phyloP scores from a whole-genome alignment of 2,113 vertebrate genomes.

The Neopipo cinnamomea region DNA sequence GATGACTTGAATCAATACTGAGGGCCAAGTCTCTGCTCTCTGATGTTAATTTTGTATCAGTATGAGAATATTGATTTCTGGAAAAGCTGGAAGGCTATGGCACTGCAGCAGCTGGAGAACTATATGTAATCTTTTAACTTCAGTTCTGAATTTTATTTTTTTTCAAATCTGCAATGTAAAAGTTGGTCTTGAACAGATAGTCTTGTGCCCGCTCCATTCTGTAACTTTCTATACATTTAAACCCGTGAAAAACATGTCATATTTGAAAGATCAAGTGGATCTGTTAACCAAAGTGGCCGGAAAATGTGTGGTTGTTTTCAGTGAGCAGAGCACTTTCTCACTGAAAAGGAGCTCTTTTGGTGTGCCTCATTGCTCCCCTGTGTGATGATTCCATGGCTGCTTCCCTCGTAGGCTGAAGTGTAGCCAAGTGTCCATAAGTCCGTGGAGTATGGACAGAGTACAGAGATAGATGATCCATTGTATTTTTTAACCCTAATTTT shows the following conservation, averaged over 20 bases:
- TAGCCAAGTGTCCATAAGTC: fast-evolving
- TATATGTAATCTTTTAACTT: background rate
- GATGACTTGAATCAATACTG: background rate
- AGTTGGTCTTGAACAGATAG: background rate
- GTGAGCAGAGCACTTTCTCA: background rate
- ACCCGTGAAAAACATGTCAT: background rate
- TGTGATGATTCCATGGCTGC: background rate
- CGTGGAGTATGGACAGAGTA: background rate
- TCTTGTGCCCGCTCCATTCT: fast-evolving
- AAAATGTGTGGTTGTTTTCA: background rate
- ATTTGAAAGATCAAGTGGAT: background rate
- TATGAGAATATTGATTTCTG: background rate
- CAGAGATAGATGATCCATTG: background rate
- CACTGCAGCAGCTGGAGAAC: background rate
- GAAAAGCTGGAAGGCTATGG: background rate
- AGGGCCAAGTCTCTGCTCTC: background rate
- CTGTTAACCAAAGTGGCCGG: background rate
- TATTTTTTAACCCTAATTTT: background rate
- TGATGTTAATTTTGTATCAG: background rate
- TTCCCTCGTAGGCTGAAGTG: background rate
- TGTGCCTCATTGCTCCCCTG: background rate
- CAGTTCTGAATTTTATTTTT: background rate
- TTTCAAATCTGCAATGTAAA: background rate
- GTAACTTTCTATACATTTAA: background rate
- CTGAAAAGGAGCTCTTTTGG: background rate